A percentile compares a stretch with the other conserved stretches of the same genome.
These are phyloP conservation scores for Embiotoca jacksoni DNA, from an alignment of 2,113 vertebrate species.

Conservation along the genomic window DNA sequence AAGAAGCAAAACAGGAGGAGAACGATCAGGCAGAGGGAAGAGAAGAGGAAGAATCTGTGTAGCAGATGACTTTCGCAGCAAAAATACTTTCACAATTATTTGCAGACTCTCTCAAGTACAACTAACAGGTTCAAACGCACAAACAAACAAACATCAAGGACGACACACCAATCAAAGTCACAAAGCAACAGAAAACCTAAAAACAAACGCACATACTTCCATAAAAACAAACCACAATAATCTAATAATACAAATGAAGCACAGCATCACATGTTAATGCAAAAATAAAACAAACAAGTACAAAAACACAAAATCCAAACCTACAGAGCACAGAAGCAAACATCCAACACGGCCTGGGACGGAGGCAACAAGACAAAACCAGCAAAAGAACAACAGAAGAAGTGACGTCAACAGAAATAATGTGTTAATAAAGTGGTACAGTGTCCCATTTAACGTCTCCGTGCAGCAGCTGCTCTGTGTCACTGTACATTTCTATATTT, in stretches of 20 bases:
- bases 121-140: conserved; percentile 3
- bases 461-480: neutral
- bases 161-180: neutral
- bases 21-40: neutral
- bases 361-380: conserved; percentile 52
- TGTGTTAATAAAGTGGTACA: neutral
- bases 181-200: neutral
- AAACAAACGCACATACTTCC: neutral
- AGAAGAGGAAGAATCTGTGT: neutral
- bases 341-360: conserved; percentile 60
- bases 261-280: conserved; percentile 17
- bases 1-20: neutral
- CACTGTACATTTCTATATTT: too few relatives aligned
- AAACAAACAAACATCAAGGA: conserved; percentile 10
- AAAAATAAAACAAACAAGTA: conserved; percentile 1
- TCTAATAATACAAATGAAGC: conserved; percentile 21
- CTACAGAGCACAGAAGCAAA: conserved; percentile 68
- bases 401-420: conserved; percentile 44
- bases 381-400: conserved; percentile 40
- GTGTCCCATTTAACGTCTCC: neutral
- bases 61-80: too few relatives aligned
- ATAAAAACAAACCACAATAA: neutral
- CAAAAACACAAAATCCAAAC: conserved; percentile 47
- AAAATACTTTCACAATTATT: neutral
- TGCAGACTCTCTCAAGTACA: too few relatives aligned